These are phyloP conservation scores for Cephalopholis sonnerati DNA, from an alignment of 2,113 vertebrate genomes.

Conservation along the genomic window DNA sequence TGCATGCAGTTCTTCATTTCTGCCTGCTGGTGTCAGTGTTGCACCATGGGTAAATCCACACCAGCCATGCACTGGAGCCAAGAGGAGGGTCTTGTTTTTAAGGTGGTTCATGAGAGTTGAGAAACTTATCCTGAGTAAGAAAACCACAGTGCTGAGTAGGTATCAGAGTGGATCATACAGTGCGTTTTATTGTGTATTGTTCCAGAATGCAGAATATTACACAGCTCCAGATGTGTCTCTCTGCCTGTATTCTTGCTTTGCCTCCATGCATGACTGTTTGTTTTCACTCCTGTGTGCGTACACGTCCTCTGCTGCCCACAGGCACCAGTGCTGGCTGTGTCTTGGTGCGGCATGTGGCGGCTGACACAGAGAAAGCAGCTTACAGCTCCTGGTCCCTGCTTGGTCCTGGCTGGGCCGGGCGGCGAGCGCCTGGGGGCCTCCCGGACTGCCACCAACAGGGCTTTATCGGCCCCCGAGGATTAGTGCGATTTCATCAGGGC, in stretches of 20 bases:
- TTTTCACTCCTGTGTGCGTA: slow-evolving; percentile 2
- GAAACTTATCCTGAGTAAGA: neutral
- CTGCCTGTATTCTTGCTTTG: neutral
- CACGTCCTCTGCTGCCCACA: slow-evolving; percentile 5
- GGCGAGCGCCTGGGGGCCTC: slow-evolving; percentile 70
- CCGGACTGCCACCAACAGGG: slow-evolving; percentile 76
- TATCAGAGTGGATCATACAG: neutral
- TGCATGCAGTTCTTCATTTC: slow-evolving; percentile 52
- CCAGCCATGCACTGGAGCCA: neutral
- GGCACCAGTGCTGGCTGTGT: slow-evolving; percentile 62
- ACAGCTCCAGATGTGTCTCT: neutral
- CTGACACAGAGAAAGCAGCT: slow-evolving; percentile 84
- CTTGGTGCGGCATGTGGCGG: slow-evolving; percentile 71
- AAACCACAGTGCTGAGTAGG: neutral
- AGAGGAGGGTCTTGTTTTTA: slow-evolving; percentile 76
- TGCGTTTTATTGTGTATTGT: neutral
- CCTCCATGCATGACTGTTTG: slow-evolving; percentile 1
- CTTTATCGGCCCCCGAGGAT: slow-evolving; percentile 73
- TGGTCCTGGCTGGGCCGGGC: slow-evolving; percentile 63
- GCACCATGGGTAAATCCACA: slow-evolving; percentile 30
- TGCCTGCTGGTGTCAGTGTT: slow-evolving; percentile 78
- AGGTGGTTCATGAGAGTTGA: slow-evolving; percentile 74
- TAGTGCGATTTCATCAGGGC: slow-evolving; percentile 73
- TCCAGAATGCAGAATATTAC: neutral
- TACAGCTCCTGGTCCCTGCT: slow-evolving; percentile 69